A percentile compares a stretch with the other conserved stretches of the same genome.
Conservation (phyloP, 1,140 invertebrate genomes). For the Nixonia krombeini region DNA sequence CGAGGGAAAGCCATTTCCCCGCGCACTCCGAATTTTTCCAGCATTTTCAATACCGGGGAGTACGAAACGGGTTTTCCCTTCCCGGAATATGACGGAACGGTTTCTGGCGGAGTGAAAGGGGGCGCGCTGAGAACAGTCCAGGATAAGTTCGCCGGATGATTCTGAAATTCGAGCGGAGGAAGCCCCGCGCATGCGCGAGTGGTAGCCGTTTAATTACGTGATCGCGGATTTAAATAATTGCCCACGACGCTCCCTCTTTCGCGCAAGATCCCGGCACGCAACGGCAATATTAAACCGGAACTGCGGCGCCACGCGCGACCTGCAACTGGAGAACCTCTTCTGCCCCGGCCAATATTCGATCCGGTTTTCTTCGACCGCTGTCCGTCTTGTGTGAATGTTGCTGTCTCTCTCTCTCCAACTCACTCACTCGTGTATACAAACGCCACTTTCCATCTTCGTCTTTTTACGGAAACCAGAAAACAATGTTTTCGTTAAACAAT, state of each 20-base stretch:
- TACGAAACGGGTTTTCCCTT: background rate
- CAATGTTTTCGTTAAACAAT: too few species aligned
- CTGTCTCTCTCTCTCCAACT: background rate
- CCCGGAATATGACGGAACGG: background rate
- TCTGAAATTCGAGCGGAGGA: constrained; percentile 12
- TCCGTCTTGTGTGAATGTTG: background rate
- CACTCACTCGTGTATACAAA: too few species aligned
- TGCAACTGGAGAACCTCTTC: background rate
- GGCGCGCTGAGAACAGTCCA: too few species aligned
- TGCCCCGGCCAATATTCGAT: background rate
- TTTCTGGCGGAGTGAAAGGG: background rate
- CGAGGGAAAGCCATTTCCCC: too few species aligned
- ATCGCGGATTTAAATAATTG: constrained; percentile 48
- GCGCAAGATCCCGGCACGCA: background rate
- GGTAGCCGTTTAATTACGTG: constrained; percentile 15
- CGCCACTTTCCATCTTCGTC: too few species aligned
- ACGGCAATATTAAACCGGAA: constrained; percentile 4
- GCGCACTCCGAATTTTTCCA: too few species aligned
- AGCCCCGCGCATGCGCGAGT: constrained; percentile 9
- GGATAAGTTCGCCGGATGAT: background rate
- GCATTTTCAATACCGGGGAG: background rate
- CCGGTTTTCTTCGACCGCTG: background rate
- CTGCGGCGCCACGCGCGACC: background rate
- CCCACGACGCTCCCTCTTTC: constrained; percentile 19
- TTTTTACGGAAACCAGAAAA: too few species aligned